Evolutionary conservation across 2,797 vertebrate species (phyloP), one percentile per base, ranked within the genome.

Genomic region (Semaprochilodus insignis): DNA sequence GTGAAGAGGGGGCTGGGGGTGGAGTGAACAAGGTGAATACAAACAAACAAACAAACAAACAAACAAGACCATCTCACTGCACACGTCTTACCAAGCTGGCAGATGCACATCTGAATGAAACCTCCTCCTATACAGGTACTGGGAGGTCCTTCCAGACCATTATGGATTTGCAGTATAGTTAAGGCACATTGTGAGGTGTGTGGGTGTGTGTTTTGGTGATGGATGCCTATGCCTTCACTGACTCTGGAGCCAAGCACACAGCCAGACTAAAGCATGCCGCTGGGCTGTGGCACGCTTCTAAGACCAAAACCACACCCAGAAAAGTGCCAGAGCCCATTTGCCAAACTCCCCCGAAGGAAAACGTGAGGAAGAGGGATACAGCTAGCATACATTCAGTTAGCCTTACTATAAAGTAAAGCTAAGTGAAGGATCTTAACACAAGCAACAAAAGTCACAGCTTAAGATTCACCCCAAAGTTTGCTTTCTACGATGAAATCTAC

Each of bases 191-290:
- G 77, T 54, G 59, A 21, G 13, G 3, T 2, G 36, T 77, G 52
- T 55, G 15, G 44, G 74, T 71, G 55, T 17, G 2, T 13, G 44
- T 48, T 11, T 48, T 48, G 36, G 60, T 80, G 81, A 59, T 82
- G 72, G 44, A 80, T 36, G 36, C 74, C 84, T 88, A 75, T 78
- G 81, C 81, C 85, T 86, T 65, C 8, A 83, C 81, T 83, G 85
- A 85, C 81, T 85, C 74, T 78, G 77, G 51, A 88, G 85, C 69
- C 84, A 80, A 88, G 69, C 71, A 69, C 57, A 81, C 85, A 83
- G 69, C 6, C 34, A 4, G 14, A n/a, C 21, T 48, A 55, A 44
- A 65, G 52, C 14, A 34, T 4, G 74, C 48, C n/a, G 44, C 63
- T 3, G 74, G 23, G 77, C 83, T 82, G 73, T 85, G 81, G 69